Evolutionary conservation across 2,113 vertebrate genomes (phyloP).

Genomic region (Aptenodytes patagonicus): DNA sequence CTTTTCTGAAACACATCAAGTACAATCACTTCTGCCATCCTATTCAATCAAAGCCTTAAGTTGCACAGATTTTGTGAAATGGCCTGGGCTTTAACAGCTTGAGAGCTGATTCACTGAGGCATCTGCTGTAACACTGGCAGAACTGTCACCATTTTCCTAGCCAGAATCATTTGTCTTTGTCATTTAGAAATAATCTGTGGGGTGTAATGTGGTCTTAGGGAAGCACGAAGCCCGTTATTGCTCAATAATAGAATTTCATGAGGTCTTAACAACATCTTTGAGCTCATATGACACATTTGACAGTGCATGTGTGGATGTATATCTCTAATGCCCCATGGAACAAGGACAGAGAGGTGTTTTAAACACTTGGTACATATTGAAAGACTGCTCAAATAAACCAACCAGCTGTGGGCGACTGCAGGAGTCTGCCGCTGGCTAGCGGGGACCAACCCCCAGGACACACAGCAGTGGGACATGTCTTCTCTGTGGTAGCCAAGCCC

Average conservation of each 20-base stretch:
- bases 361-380: background rate
- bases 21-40: conserved; percentile 47
- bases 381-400: background rate
- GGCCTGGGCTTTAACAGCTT: conserved; percentile 51
- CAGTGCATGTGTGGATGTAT: background rate
- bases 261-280: conserved; percentile 7
- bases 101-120: conserved; percentile 56
- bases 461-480: background rate
- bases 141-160: conserved; percentile 35
- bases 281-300: background rate
- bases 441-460: background rate
- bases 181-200: conserved; percentile 48
- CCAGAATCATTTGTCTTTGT: conserved; percentile 48
- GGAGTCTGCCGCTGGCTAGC: background rate
- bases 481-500: background rate
- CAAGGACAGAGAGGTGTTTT: background rate
- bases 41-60: conserved; percentile 37
- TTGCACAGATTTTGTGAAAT: conserved; percentile 35
- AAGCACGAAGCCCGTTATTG: conserved; percentile 38
- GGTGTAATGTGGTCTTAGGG: conserved; percentile 36
- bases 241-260: conserved; percentile 30
- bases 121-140: conserved; percentile 51
- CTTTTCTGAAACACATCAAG: conserved; percentile 25
- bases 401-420: background rate
- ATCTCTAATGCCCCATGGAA: background rate